Evolutionary conservation across 2,113 vertebrate species (phyloP), one percentile per base, ranked within the genome.

Genomic region (Nothobranchius furzeri): DNA sequence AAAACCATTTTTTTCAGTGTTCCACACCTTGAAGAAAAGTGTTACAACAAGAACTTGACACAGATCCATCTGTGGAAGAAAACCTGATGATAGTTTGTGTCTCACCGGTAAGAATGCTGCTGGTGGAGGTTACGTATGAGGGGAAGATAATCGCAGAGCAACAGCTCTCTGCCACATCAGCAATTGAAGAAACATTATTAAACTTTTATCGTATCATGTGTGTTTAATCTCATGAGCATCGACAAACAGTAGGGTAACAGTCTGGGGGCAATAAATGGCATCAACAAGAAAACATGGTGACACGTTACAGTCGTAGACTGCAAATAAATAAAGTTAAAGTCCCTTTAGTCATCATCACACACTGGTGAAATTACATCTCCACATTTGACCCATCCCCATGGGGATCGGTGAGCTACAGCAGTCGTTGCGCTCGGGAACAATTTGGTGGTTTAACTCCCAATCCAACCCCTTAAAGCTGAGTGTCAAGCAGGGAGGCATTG

Each of bases 241-340:
- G 6, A 48, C 17, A 37, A 12, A 5, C 3, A 7, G 25, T n/a
- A 11, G 25, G 48, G 25, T 12, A 56, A 57, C 2, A 48, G 15
- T 70, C 68, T 70, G 65, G 57, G 30, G 50, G 51, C 25, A 40
- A 14, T 73, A 62, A 67, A 67, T 77, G 47, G 54, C 58, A 61
- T 45, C 43, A 42, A 8, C 49, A 53, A 71, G 47, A 66, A 70
- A 48, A 45, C 12, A 2, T 20, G 3, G 7, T 20, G 15, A 62
- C 55, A 24, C 48, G 47, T 60, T 49, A 58, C 46, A 70, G 64
- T 69, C 6, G 4, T 60, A 5, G 42, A 73, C 50, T 52, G 63
- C 20, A 20, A 20, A 20, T 20, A 20, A 20, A 20, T 20, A 20
- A 20, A 20, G 20, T 20, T 20, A 20, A 20, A 20, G 20, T 20